Conservation (phyloP, 2,797 vertebrate genomes). For the Melanogrammus aeglefinus region DNA sequence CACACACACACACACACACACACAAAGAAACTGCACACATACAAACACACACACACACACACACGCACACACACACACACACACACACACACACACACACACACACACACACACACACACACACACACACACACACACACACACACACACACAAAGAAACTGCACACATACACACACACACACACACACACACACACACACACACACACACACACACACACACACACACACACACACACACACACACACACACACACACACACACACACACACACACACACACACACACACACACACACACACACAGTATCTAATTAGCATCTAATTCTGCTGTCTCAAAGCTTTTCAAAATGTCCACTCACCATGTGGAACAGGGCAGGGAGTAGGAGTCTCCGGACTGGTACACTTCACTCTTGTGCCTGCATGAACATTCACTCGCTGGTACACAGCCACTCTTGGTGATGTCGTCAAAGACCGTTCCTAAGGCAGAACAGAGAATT, state of each 20-base stretch:
- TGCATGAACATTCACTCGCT: conserved; percentile 61
- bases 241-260: not conserved
- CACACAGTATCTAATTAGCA: no score
- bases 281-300: not conserved
- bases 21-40: not conserved
- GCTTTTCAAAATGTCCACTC: conserved; percentile 18
- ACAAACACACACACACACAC: not conserved
- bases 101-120: not conserved
- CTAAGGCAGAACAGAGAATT: conserved; percentile 39
- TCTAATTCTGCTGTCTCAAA: not conserved
- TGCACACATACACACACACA: not conserved
- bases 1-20: not conserved
- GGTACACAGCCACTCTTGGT: conserved; percentile 59
- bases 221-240: not conserved
- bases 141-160: not conserved
- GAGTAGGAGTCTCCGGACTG: conserved; percentile 59
- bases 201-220: not conserved
- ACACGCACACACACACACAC: not conserved
- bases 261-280: not conserved
- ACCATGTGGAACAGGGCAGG: conserved; percentile 65
- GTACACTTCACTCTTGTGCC: conserved; percentile 53
- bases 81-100: not conserved
- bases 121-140: conserved; percentile 1
- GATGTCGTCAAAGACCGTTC: conserved; percentile 70
- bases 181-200: not conserved